Conservation (phyloP, 2,113 vertebrate species). For the Pan paniscus region DNA sequence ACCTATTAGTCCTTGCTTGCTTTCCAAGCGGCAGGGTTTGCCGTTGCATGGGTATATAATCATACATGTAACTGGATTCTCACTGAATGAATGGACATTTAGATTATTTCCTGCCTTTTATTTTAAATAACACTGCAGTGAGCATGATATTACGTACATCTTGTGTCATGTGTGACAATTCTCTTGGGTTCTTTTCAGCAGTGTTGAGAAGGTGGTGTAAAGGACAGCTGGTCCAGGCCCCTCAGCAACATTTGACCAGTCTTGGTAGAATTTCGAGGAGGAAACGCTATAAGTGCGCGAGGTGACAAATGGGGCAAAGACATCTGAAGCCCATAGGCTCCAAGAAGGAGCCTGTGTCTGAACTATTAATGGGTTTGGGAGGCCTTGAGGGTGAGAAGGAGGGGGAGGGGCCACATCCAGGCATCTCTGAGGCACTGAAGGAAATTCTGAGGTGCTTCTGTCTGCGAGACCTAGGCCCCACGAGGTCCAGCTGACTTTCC, state of each 20-base stretch:
- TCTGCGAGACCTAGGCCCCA: neutral
- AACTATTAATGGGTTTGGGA: neutral
- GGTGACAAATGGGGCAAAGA: neutral
- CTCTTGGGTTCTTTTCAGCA: neutral
- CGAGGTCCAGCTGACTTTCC: neutral
- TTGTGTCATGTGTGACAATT: neutral
- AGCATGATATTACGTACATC: neutral
- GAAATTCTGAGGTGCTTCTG: neutral
- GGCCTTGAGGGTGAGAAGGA: neutral
- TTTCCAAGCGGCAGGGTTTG: neutral
- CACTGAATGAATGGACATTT: neutral
- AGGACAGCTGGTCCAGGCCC: neutral
- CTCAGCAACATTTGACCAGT: neutral
- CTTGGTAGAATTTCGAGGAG: neutral
- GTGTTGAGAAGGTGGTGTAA: neutral
- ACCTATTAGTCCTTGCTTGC: neutral
- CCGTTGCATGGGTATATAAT: neutral
- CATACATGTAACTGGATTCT: neutral
- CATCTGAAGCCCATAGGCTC: neutral
- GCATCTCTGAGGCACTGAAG: neutral
- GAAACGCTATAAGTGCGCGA: neutral
- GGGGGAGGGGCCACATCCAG: neutral
- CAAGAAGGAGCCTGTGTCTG: neutral
- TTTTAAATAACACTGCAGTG: neutral
- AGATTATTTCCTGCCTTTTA: neutral